phyloP scores from a whole-genome alignment of 2,113 vertebrate species.

The Tetrax tetrax region DNA sequence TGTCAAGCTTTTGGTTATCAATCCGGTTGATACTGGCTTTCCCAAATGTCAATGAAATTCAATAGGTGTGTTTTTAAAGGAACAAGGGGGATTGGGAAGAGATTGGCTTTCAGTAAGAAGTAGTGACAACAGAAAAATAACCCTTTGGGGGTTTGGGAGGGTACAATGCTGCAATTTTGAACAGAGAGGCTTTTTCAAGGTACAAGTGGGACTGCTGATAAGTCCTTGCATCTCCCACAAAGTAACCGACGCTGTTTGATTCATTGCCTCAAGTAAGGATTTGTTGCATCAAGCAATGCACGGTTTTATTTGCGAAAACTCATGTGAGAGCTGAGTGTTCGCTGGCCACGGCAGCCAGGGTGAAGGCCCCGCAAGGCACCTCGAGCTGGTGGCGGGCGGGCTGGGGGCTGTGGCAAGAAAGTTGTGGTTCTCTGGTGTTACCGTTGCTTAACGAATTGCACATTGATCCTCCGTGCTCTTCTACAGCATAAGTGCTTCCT shows the following conservation, averaged over 20 bases:
- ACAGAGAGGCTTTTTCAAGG: background rate
- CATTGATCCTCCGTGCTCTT: background rate
- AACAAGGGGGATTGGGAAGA: background rate
- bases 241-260: accelerated
- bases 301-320: accelerated
- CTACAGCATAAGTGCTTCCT: background rate
- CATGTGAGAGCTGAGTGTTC: accelerated
- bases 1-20: background rate
- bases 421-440: background rate
- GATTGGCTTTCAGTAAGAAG: background rate
- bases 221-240: background rate
- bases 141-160: background rate
- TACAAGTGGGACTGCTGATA: background rate
- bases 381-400: background rate
- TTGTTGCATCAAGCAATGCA: accelerated
- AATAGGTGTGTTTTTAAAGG: background rate
- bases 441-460: background rate
- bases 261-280: background rate
- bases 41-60: background rate
- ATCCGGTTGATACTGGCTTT: background rate
- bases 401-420: background rate
- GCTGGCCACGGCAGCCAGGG: background rate
- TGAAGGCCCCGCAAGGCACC: accelerated
- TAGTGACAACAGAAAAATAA: background rate
- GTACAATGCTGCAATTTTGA: background rate